Base-by-base conservation (phyloP, 1,140 invertebrate species). In the Sycophaga agraensis region DNA sequence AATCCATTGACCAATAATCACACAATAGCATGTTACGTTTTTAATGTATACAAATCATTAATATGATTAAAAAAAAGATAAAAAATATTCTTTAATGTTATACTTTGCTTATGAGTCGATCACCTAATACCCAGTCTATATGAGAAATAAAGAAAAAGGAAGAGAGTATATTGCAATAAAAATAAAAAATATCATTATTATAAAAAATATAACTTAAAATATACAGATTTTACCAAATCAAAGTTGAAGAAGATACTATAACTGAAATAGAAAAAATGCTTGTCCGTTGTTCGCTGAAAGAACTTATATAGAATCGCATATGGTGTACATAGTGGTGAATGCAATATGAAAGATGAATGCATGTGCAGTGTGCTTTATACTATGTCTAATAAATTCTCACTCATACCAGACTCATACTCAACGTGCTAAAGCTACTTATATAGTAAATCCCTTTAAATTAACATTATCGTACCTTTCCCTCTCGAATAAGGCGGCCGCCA, bases 401-500 rank as follows among this genome's bases (percentile, higher is more conserved):
- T 16, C n/a, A 48, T 45, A 63, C 66, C 51, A 14, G 16, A 45
- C 14, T 45, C 11, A 26, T 24, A 22, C 8, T 4, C 35, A 14
- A 21, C n/a, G n/a, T 2, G 21, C 9, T 48, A 26, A 28, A 35
- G 22, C 12, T 37, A 49, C 0, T 17, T 48, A 24, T 58, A n/a
- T 26, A 48, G 22, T 39, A 6, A 40, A 53, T 26, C 35, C 26
- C n/a, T n/a, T n/a, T n/a, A n/a, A n/a, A 8, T 40, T 16, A 31
- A 42, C 7, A 8, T 4, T 19, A 26, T 28, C 21, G 88, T 92
- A 98, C 96, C 94, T 97, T 98, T 66, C 96, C 96, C 84, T 99
- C 96, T 66, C 95, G 86, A 72, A 99, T 97, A 79, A 94, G 93
- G 77, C 94, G 87, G 73, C 94, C 96, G 69, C 96, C 96, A 74